Evolutionary conservation across 1,140 invertebrate species (phyloP).

Genomic region (Cherax quadricarinatus): DNA sequence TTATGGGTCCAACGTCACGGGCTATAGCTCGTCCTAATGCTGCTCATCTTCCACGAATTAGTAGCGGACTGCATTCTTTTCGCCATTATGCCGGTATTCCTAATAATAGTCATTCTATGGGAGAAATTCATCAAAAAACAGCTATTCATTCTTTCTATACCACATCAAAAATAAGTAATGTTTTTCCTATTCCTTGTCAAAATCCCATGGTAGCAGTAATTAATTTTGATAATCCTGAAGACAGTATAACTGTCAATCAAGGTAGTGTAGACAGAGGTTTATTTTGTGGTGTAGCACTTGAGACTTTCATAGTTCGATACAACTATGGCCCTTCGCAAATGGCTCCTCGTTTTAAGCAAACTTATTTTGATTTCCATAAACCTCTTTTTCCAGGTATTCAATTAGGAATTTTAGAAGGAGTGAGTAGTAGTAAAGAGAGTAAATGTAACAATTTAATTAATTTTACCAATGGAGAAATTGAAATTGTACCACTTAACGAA

Average conservation of each 20-base stretch:
- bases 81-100: background rate
- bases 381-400: background rate
- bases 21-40: background rate
- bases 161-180: background rate
- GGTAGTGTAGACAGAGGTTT: background rate
- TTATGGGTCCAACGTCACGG: background rate
- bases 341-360: background rate
- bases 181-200: background rate
- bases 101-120: background rate
- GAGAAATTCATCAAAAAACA: background rate
- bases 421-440: background rate
- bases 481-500: background rate
- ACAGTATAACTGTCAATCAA: background rate
- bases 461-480: background rate
- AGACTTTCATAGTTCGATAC: background rate
- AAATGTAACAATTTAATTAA: background rate
- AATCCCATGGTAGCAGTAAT: background rate
- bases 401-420: background rate
- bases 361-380: background rate
- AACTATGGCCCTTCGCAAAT: background rate
- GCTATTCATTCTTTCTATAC: background rate
- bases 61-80: background rate
- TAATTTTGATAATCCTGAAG: background rate
- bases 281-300: background rate
- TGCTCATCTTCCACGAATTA: background rate